Evolutionary conservation across 2,797 vertebrate genomes (phyloP).

Genomic region (Spinibarbus caldwelli): DNA sequence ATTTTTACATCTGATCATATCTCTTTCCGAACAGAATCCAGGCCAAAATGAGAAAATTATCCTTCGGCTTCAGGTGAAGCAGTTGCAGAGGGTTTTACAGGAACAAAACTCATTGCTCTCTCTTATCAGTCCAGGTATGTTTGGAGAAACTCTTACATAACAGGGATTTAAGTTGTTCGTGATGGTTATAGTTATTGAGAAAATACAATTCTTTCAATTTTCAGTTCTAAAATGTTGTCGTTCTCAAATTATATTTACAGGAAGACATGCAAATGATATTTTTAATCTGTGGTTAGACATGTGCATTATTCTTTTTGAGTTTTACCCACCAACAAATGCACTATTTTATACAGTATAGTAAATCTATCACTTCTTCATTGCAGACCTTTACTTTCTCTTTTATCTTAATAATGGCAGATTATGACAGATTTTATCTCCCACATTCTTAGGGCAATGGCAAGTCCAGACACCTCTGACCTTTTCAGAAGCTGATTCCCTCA

Average conservation of each 20-base stretch:
- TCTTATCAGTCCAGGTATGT: constrained; percentile 72
- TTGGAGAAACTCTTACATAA: background rate
- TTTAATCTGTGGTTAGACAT: background rate
- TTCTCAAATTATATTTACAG: background rate
- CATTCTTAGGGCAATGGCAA: constrained; percentile 28
- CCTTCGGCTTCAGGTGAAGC: constrained; percentile 70
- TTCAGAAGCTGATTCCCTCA: constrained; percentile 24
- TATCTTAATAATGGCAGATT: too few species aligned
- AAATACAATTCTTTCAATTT: background rate
- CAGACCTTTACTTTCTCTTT: constrained; percentile 3
- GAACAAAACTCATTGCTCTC: constrained; percentile 73
- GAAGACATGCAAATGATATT: background rate
- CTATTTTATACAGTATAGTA: background rate
- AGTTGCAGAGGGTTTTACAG: constrained; percentile 72
- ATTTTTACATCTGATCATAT: background rate
- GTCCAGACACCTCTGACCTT: constrained; percentile 18
- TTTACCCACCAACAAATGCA: background rate
- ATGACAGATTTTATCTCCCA: constrained; percentile 55
- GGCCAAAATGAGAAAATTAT: constrained; percentile 55
- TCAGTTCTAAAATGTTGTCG: background rate
- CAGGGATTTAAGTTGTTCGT: background rate
- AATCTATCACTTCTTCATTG: background rate
- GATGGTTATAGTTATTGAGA: background rate
- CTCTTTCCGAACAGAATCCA: constrained; percentile 41
- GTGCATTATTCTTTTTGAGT: background rate